Conservation (phyloP, 2,888 invertebrate genomes). For the Caenorhabditis zanzibari region DNA sequence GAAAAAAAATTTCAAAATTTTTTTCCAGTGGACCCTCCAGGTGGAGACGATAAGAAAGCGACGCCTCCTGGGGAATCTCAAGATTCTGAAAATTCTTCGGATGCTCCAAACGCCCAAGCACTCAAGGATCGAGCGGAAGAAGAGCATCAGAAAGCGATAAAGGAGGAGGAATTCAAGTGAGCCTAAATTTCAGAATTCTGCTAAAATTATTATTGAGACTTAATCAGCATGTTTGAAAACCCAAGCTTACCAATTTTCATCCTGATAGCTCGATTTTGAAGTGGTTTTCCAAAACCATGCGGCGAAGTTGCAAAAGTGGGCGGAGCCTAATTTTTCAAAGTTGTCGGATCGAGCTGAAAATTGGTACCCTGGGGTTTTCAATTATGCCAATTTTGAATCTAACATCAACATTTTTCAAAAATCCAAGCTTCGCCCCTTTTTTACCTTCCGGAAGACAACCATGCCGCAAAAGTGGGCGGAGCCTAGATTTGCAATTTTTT, state of each 20-base stretch:
- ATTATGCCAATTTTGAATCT: neutral
- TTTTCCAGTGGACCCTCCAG: neutral
- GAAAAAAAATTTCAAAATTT: too few relatives aligned
- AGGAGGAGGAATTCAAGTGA: constrained; percentile 23
- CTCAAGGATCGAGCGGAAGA: neutral
- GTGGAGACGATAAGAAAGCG: neutral
- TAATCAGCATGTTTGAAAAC: neutral
- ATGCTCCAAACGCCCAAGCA: neutral
- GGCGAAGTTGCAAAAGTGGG: neutral
- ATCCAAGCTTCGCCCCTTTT: neutral
- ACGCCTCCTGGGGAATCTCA: neutral
- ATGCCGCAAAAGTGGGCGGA: neutral
- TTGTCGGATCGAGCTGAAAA: neutral
- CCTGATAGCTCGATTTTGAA: neutral
- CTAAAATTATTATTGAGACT: neutral
- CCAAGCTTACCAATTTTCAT: neutral
- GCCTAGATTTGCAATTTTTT: neutral
- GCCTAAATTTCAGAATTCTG: neutral
- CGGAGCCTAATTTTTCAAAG: constrained; percentile 13
- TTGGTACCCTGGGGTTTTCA: neutral
- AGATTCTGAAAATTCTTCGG: neutral
- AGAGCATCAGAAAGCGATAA: neutral
- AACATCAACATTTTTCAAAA: neutral
- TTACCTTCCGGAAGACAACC: neutral
- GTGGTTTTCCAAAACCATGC: neutral